Base-by-base conservation (phyloP, 2,797 vertebrate species). In the Schizopygopsis malacanthus region DNA sequence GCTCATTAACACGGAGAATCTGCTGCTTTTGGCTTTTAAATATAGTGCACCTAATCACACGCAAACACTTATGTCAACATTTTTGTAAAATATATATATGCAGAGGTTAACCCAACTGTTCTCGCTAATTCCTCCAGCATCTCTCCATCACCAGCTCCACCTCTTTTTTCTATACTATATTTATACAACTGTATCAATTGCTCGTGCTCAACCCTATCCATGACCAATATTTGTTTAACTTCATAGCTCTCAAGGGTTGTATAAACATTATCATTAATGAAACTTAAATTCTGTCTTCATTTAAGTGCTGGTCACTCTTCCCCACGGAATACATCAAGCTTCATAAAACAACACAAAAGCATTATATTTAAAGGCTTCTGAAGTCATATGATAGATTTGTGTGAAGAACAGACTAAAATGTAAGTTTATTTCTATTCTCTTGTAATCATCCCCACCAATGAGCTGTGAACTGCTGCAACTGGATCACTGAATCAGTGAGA, bases 1-100 rank as follows among this genome's bases (percentile, higher is more conserved):
- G 11, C 43, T 80, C 25, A 50, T 59, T 82, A 41, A 70, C 47
- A 12, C 22, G 20, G 65, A 82, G 22, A 70, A 56, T 71, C 37
- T 82, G 37, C n/a, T 61, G 10, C 9, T 22, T 65, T 33, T 13
- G 33, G 65, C 13, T 56, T 81, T 59, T 22, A 63, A 12, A 41
- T 63, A 28, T 12, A 63, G 37, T n/a, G 13, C 11, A 47, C 4
- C 39, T 2, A 37, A 16, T 39, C 18, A 56, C 33, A 82, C 12
- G 11, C 82, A 47, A 2, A 15, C 71, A 76, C 37, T 67, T 15
- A 22, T 79, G 41, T 25, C 39, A 63, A 61, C 56, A 22, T 65
- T 65, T 2, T 50, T 41, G 20, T 22, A 18, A 50, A 80, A 73
- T 47, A 39, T 39, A 16, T 25, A 28, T 25, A 7, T 25, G 41